A percentile compares a stretch with the other conserved stretches of the same genome.
These are phyloP conservation scores for Digitonthophagus gazella DNA, from an alignment of 2,888 invertebrate genomes.

Conservation along the genomic window DNA sequence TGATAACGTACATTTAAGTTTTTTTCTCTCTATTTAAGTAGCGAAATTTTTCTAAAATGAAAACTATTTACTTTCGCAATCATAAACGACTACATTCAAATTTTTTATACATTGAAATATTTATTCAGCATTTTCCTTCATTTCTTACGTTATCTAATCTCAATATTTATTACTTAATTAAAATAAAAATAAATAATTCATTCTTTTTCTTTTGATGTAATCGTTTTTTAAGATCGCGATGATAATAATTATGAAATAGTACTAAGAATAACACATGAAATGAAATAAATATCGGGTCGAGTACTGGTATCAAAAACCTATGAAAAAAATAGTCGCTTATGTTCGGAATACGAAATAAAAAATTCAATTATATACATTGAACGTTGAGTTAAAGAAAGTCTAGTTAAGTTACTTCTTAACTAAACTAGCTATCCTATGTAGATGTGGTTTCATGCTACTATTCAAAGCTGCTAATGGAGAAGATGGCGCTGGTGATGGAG, in stretches of 20 bases:
- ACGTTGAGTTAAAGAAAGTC: background rate
- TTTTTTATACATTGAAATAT: too few relatives aligned
- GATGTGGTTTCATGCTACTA: slow-evolving; percentile 50
- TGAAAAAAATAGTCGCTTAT: too few relatives aligned
- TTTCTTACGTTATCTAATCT: too few relatives aligned
- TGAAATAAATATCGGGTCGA: background rate
- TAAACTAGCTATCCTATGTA: slow-evolving; percentile 52
- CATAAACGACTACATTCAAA: too few relatives aligned
- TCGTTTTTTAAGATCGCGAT: too few relatives aligned
- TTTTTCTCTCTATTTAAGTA: too few relatives aligned
- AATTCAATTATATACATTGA: slow-evolving; percentile 3
- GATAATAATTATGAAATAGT: too few relatives aligned
- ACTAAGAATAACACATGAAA: background rate
- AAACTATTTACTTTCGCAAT: background rate
- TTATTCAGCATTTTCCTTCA: too few relatives aligned
- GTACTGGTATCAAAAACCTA: background rate
- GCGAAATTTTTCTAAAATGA: too few relatives aligned
- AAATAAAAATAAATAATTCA: too few relatives aligned
- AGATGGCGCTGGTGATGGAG: slow-evolving; percentile 42
- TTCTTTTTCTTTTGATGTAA: too few relatives aligned
- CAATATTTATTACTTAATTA: too few relatives aligned
- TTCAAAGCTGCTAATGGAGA: slow-evolving; percentile 48
- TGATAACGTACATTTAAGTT: background rate
- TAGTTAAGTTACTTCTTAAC: slow-evolving; percentile 49
- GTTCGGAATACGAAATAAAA: background rate